These are phyloP conservation scores for Sula dactylatra DNA, from an alignment of 2,113 vertebrate genomes.

Conservation along the genomic window DNA sequence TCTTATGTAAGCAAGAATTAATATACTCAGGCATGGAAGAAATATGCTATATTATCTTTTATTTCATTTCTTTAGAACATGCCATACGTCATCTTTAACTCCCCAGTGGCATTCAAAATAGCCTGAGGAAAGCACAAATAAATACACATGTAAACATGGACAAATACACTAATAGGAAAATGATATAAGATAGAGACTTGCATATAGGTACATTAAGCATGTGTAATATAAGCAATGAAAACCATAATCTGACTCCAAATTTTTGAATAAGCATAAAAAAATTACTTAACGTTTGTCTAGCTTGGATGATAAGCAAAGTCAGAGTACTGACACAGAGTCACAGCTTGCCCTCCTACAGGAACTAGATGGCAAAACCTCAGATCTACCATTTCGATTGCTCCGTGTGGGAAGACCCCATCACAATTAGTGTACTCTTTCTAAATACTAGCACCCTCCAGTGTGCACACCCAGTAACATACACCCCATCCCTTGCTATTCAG, in stretches of 20 bases:
- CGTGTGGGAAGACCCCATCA: not conserved
- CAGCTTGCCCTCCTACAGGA: not conserved
- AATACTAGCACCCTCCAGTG: constrained; percentile 51
- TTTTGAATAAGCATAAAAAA: not conserved
- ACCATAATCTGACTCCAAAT: not conserved
- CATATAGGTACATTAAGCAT: not conserved
- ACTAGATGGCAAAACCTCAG: not conserved
- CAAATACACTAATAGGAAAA: not conserved
- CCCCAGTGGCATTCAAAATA: constrained; percentile 14
- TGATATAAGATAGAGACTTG: not conserved
- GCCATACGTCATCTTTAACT: constrained; percentile 66
- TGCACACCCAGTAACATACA: constrained; percentile 1
- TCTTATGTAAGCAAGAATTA: constrained; percentile 72
- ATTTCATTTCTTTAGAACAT: constrained; percentile 60
- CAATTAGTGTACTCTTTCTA: not conserved
- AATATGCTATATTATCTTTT: constrained; percentile 69
- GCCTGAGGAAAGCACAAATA: constrained; percentile 54
- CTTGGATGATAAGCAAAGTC: not conserved
- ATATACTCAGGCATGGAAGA: constrained; percentile 62
- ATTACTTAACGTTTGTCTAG: not conserved
- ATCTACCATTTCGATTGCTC: not conserved
- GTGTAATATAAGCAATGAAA: not conserved
- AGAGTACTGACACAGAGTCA: not conserved
- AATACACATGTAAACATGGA: constrained; percentile 49
- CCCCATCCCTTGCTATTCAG: not conserved